Evolutionary conservation across 1,140 invertebrate species (phyloP), one percentile per base, ranked within the genome.

Genomic region (Pantala flavescens): DNA sequence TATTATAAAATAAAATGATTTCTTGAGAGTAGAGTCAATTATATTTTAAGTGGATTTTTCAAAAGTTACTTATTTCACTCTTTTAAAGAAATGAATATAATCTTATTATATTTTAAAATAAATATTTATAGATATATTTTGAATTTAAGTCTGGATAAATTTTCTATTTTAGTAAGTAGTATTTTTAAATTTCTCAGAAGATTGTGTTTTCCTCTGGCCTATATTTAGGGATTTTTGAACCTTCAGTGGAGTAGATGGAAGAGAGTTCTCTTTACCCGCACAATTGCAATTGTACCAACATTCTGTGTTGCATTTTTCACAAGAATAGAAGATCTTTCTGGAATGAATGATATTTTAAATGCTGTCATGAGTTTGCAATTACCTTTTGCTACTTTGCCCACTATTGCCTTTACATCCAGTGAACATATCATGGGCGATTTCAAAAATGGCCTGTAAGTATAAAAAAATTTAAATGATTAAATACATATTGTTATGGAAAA

Each of bases 261-360:
- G 81, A 82, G 95, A 84, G 93, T 97, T 9, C 82, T 97, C 7
- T 86, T 95, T 73, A 97, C 95, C 0, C 85, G 95, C 77, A 87
- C 89, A 0, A 92, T 97, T 77, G 95, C 95, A 23, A 96, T 97
- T 78, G 82, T 92, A 14, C 95, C 95, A 3, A 97, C 95, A n/a
- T 90, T 97, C 75, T 85, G 91, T 10, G 85, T 94, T 0, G 92
- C 94, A 1, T 88, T 91, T 77, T 93, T 87, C 77, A 87, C 87
- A 72, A 84, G 91, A 73, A 90, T 97, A 77, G 80, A 89, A 23
- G 87, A 95, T 77, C 82, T 97, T 55, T 93, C 91, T 23, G 84
- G 83, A 21, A 90, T 97, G 89, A 97, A 97, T 80, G 94, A 97
- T 80, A 84, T 93, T n/a, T 83, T 97, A 0, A 97, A 97, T 83